These are phyloP conservation scores for Drosophila lini DNA, from an alignment of 1,140 invertebrate species.

Conservation along the genomic window DNA sequence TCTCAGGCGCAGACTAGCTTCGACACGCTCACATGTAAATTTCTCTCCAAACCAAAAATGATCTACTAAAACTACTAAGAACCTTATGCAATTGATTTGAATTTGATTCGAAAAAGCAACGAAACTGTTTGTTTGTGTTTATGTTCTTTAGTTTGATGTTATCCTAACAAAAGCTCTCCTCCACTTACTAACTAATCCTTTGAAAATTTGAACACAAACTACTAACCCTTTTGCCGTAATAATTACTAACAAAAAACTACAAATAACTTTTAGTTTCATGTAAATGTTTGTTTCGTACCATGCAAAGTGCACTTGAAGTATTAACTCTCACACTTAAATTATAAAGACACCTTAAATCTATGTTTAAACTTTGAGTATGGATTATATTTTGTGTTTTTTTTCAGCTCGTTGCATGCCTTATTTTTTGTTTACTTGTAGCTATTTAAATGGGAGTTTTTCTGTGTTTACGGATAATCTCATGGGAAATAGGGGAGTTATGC, in stretches of 20 bases:
- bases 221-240: slow-evolving; percentile 63
- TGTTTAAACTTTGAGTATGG: slow-evolving; percentile 18
- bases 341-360: slow-evolving; percentile 17
- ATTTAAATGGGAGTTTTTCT: not conserved
- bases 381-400: slow-evolving; percentile 24
- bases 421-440: slow-evolving; percentile 45
- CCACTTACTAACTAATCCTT: slow-evolving; percentile 27
- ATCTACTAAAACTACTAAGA: slow-evolving; percentile 72
- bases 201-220: slow-evolving; percentile 20
- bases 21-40: slow-evolving; percentile 86
- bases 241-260: slow-evolving; percentile 41
- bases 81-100: slow-evolving; percentile 54
- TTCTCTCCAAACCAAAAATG: slow-evolving; percentile 71
- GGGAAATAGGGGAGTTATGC: not conserved
- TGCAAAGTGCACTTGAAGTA: slow-evolving; percentile 56
- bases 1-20: slow-evolving; percentile 85
- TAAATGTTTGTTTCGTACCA: slow-evolving; percentile 55
- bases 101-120: slow-evolving; percentile 58
- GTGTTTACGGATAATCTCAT: not conserved
- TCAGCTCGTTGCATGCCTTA: slow-evolving; percentile 43
- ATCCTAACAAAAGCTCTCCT: slow-evolving; percentile 21
- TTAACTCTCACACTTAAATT: slow-evolving; percentile 35
- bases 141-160: slow-evolving; percentile 73
- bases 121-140: slow-evolving; percentile 50
- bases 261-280: slow-evolving; percentile 54